A percentile compares a stretch with the other conserved stretches of the same genome.
Conservation (phyloP, 2,113 vertebrate species). For the Dipodomys merriami region DNA sequence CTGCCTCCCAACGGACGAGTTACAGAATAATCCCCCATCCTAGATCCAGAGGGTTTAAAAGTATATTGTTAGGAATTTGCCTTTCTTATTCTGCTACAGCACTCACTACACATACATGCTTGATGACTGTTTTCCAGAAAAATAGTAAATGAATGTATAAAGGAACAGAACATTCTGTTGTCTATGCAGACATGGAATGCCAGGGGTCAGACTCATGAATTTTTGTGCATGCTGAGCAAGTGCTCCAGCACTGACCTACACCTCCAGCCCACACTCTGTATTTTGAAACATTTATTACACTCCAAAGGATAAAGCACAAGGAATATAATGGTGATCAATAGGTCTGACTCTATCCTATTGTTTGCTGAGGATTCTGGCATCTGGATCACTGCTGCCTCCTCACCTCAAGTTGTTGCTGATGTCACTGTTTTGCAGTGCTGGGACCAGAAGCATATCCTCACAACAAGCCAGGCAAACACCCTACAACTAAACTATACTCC, state of each 20-base stretch:
- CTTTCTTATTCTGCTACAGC: background rate
- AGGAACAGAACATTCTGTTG: background rate
- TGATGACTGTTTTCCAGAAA: background rate
- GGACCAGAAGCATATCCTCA: background rate
- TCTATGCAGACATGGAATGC: background rate
- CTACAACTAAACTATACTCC: background rate
- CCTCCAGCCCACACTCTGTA: background rate
- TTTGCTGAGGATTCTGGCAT: background rate
- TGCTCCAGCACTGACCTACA: too few relatives aligned
- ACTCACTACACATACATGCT: background rate
- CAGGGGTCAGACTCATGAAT: background rate
- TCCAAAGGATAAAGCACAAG: background rate
- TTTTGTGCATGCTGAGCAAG: background rate
- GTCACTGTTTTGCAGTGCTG: background rate
- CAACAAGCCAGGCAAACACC: background rate
- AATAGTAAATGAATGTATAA: background rate
- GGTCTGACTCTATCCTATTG: background rate
- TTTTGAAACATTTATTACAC: background rate
- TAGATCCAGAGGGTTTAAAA: background rate
- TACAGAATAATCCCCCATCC: too few relatives aligned
- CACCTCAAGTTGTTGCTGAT: background rate
- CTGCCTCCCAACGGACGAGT: too few relatives aligned
- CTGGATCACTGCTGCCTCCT: background rate
- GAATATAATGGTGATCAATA: background rate
- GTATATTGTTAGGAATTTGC: background rate